phyloP scores from a whole-genome alignment of 2,113 vertebrate species.

The Dascyllus trimaculatus region DNA sequence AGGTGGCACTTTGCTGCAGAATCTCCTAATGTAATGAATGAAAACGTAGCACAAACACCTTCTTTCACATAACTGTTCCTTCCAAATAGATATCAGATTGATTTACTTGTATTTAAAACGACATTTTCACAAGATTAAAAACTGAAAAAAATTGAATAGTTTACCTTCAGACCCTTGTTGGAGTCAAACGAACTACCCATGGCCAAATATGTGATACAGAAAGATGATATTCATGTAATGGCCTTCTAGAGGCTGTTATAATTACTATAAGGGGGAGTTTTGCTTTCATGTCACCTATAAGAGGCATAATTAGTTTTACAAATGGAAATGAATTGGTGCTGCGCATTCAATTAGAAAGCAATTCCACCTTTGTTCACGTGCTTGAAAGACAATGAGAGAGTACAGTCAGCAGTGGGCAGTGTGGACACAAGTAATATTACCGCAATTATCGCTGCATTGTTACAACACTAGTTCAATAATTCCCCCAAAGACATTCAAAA shows the following conservation, averaged over 20 bases:
- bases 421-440: neutral
- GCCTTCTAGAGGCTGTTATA: neutral
- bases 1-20: neutral
- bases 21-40: neutral
- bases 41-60: neutral
- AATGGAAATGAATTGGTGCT: neutral
- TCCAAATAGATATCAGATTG: neutral
- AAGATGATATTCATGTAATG: neutral
- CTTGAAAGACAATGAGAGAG: neutral
- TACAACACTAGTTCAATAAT: no score
- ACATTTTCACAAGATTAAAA: neutral
- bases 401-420: neutral
- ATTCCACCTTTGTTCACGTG: neutral
- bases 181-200: no score
- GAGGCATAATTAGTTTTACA: conserved; percentile 2
- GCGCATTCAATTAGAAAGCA: neutral
- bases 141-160: neutral
- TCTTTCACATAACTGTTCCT: neutral
- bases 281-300: conserved; percentile 3
- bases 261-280: neutral
- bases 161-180: no score
- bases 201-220: neutral
- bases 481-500: neutral
- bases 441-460: no score
- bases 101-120: neutral